These are phyloP conservation scores for Callaeas wilsoni DNA, from an alignment of 2,113 vertebrate species.

Conservation along the genomic window DNA sequence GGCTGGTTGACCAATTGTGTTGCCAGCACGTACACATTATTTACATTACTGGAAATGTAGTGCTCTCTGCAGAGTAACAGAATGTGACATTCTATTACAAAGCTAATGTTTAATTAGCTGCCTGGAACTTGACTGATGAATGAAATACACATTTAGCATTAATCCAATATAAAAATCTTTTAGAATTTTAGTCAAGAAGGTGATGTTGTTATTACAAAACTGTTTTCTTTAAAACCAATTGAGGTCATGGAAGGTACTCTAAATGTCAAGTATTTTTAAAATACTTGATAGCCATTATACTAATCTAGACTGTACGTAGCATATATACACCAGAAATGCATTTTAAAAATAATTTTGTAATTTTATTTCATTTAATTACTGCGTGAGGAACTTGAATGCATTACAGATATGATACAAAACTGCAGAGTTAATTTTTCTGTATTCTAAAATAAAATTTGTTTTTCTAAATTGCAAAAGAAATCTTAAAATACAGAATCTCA, in stretches of 20 bases:
- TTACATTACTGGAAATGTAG: not conserved
- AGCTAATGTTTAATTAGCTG: not conserved
- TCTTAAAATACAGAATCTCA: not conserved
- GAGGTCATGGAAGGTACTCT: not conserved
- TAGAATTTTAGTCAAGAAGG: not conserved
- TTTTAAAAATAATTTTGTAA: not conserved
- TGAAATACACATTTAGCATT: not conserved
- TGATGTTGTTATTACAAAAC: not conserved
- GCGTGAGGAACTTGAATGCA: not conserved
- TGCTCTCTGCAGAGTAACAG: rapidly evolving
- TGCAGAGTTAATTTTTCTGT: not conserved
- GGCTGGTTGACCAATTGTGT: not conserved
- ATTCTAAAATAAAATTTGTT: not conserved
- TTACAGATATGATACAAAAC: not conserved
- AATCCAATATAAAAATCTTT: not conserved
- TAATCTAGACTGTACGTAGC: not conserved
- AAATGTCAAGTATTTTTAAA: not conserved
- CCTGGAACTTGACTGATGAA: not conserved
- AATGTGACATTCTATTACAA: not conserved
- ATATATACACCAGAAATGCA: not conserved
- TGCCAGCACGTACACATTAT: not conserved
- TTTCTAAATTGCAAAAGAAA: not conserved
- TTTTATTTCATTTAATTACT: not conserved
- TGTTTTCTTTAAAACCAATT: not conserved
- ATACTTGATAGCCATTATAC: not conserved